Percentiles rank a stretch among this genome's conserved stretches.
phyloP scores from a whole-genome alignment of 2,113 vertebrate genomes.

The Passerina amoena region DNA sequence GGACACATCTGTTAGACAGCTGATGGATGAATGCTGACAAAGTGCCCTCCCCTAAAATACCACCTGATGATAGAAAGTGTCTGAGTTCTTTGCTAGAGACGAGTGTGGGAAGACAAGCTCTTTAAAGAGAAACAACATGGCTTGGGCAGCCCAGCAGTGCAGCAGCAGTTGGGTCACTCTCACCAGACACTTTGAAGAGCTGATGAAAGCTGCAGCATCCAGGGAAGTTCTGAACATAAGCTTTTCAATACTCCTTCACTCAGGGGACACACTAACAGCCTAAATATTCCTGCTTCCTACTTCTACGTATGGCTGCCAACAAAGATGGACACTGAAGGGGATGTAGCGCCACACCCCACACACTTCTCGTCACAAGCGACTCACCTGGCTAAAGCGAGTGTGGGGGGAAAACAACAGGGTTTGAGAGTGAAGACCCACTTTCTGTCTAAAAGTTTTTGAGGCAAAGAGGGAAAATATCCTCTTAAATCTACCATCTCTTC shows the following conservation, averaged over 20 bases:
- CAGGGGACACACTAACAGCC: background rate
- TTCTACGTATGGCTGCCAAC: accelerated
- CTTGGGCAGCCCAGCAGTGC: background rate
- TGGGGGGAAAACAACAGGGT: background rate
- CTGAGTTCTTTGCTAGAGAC: background rate
- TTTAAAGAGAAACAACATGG: background rate
- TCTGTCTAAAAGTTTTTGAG: background rate
- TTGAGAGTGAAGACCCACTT: background rate
- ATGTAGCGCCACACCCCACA: background rate
- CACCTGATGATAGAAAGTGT: background rate
- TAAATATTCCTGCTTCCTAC: background rate
- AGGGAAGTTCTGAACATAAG: background rate
- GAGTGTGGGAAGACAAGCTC: background rate
- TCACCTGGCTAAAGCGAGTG: background rate
- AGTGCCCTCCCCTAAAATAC: background rate
- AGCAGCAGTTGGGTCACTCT: background rate
- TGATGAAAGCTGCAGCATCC: background rate
- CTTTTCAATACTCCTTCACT: background rate
- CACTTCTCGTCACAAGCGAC: background rate
- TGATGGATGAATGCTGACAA: background rate
- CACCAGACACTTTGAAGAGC: background rate
- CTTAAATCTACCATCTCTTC: background rate
- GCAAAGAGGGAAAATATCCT: background rate
- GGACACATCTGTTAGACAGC: accelerated
- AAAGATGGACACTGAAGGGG: background rate